These are phyloP conservation scores for Strix aluco DNA, from an alignment of 2,113 vertebrate genomes.

Conservation along the genomic window DNA sequence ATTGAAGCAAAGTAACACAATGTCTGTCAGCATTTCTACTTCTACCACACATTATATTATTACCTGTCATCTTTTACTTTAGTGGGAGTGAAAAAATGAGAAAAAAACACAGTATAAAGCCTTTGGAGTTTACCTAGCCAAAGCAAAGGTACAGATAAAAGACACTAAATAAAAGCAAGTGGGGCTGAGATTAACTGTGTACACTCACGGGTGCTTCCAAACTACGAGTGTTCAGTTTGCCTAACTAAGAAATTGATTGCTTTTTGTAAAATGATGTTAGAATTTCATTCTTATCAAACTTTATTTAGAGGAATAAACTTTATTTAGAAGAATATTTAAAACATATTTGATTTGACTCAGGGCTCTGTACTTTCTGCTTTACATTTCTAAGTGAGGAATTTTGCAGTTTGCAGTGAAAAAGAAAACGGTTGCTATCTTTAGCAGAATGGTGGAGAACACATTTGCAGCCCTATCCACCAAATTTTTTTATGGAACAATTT, in stretches of 20 bases:
- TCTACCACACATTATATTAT: slow-evolving; percentile 68
- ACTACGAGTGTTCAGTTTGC: background rate
- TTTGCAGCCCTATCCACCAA: background rate
- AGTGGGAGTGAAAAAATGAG: background rate
- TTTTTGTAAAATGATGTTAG: slow-evolving; percentile 1
- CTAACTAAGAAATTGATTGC: background rate
- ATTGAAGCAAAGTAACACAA: slow-evolving; percentile 74
- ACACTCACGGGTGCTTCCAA: background rate
- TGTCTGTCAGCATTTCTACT: slow-evolving; percentile 71
- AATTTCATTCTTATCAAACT: background rate
- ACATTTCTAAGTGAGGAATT: background rate
- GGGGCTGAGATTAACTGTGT: background rate
- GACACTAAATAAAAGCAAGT: slow-evolving; percentile 14
- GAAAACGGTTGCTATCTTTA: background rate
- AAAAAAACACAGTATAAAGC: background rate
- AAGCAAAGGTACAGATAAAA: slow-evolving; percentile 3
- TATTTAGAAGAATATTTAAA: background rate
- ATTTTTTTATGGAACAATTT: background rate
- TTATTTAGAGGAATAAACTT: background rate
- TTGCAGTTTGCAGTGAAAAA: background rate
- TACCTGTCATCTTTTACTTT: slow-evolving; percentile 65
- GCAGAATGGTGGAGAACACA: background rate
- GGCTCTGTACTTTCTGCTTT: background rate
- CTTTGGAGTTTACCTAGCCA: slow-evolving; percentile 28
- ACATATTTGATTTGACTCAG: background rate